Evolutionary conservation across 2,113 vertebrate genomes (phyloP), one percentile per base, ranked within the genome.

Genomic region (Odontophorus gujanensis): DNA sequence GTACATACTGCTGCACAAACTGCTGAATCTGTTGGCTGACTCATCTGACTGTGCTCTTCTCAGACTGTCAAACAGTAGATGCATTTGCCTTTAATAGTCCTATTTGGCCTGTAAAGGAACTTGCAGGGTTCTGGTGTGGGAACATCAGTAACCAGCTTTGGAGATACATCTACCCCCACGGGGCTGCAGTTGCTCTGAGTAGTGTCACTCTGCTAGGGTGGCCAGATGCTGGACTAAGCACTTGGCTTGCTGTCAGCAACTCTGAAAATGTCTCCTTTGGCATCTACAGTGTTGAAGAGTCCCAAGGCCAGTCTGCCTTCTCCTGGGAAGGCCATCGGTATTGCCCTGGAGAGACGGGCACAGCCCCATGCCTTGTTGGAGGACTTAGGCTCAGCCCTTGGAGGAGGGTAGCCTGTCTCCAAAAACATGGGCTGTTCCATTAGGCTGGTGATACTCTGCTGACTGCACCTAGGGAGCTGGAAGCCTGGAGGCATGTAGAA

Each of bases 81-180:
- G 20, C 7, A 66, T 67, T 78, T 87, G 72, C 66, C 38, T 87
- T 83, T 87, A 26, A 61, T 34, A 92, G 59, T 77, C 51, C 28
- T 61, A 22, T 78, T 73, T 87, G 58, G 43, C 24, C 50, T 82
- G 30, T 66, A 59, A 77, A 59, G n/a, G 51, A 47, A 34, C 62
- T 65, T 24, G 47, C 19, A 67, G 20, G 6, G 9, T 67, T 40
- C 24, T 59, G 20, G 5, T 2, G 2, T 59, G 24, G 28, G 19
- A 66, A 32, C 25, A 30, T 53, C 28, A 38, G 38, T 66, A 66
- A 47, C 43, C 66, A 73, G 72, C 30, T 83, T 87, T 92, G 72
- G 15, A 48, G 17, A 28, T 53, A 53, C 1, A 5, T 16, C 43
- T 1, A 2, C 7, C 8, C 11, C 9, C 13, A 28, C 1, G 6